Percentiles rank a stretch among this genome's conserved stretches.
phyloP scores from a whole-genome alignment of 2,888 invertebrate genomes.

The Aspidiotus destructor region DNA sequence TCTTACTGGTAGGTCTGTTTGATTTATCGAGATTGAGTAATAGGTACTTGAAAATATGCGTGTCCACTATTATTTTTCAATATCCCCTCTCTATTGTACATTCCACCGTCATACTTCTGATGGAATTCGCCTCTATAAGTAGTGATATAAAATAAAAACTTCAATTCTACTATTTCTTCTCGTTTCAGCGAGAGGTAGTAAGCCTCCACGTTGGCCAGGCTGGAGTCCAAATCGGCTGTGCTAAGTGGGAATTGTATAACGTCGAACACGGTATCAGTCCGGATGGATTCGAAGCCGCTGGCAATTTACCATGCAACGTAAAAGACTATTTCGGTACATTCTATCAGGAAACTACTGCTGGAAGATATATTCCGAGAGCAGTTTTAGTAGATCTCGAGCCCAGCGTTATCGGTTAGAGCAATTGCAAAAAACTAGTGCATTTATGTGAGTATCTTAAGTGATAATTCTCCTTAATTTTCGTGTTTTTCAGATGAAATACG shows the following conservation, averaged over 20 bases:
- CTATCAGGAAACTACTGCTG: constrained; percentile 48
- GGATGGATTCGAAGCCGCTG: constrained; percentile 47
- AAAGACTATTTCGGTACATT: constrained; percentile 45
- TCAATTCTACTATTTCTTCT: no score
- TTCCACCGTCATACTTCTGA: no score
- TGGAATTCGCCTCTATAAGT: no score
- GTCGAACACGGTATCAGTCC: constrained; percentile 44
- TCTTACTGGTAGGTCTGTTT: no score
- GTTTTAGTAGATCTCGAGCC: constrained; percentile 55
- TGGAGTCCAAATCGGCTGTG: constrained; percentile 33
- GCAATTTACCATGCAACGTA: constrained; percentile 45
- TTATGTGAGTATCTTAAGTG: not conserved
- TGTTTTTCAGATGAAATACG: constrained; percentile 21
- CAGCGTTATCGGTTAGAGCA: constrained; percentile 49
- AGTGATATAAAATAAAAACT: no score
- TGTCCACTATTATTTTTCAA: no score
- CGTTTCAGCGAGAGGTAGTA: constrained; percentile 18
- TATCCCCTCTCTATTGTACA: no score
- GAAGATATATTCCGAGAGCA: constrained; percentile 51
- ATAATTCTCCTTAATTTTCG: not conserved
- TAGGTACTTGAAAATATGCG: no score
- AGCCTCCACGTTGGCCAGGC: constrained; percentile 22
- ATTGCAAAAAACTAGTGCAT: not conserved
- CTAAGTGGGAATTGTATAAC: constrained; percentile 42
- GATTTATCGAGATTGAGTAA: no score